Evolutionary conservation across 1,140 invertebrate species (phyloP).

Genomic region (Bombus huntii): DNA sequence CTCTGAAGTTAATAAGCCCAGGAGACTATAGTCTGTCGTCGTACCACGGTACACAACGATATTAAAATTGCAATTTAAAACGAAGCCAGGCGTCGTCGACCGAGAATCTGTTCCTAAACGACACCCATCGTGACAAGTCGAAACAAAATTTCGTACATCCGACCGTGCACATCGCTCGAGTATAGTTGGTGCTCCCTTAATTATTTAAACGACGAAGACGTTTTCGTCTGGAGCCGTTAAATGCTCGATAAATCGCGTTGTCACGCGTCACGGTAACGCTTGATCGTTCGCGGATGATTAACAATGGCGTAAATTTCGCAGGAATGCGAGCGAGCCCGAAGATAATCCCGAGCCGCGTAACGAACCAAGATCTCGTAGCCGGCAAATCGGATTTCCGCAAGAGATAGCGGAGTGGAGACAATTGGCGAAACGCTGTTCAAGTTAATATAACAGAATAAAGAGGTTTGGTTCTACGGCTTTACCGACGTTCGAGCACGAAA

Average conservation of each 20-base stretch:
- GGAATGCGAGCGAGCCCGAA: background rate
- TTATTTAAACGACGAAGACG: conserved; percentile 39
- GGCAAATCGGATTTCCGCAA: background rate
- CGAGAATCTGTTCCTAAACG: conserved; percentile 23
- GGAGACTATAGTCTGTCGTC: background rate
- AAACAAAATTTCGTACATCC: conserved; percentile 44
- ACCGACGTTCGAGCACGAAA: background rate
- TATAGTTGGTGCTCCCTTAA: conserved; percentile 22
- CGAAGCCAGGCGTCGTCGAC: conserved; percentile 33
- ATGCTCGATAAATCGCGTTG: conserved; percentile 17
- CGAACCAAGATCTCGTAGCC: background rate
- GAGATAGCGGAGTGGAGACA: background rate
- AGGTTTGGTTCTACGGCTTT: background rate
- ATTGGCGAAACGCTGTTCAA: background rate
- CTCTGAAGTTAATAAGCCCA: too few species aligned
- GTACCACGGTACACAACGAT: background rate
- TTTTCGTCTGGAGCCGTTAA: conserved; percentile 2
- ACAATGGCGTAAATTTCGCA: conserved; percentile 15
- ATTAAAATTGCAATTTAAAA: conserved; percentile 51
- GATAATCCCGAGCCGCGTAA: background rate
- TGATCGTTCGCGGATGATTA: conserved; percentile 16
- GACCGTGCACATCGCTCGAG: conserved; percentile 9
- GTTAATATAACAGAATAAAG: conserved; percentile 3
- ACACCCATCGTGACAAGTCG: conserved; percentile 32
- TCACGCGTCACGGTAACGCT: conserved; percentile 4